A percentile compares a stretch with the other conserved stretches of the same genome.
Evolutionary conservation across 2,113 vertebrate genomes (phyloP).

Genomic region (Tichodroma muraria): DNA sequence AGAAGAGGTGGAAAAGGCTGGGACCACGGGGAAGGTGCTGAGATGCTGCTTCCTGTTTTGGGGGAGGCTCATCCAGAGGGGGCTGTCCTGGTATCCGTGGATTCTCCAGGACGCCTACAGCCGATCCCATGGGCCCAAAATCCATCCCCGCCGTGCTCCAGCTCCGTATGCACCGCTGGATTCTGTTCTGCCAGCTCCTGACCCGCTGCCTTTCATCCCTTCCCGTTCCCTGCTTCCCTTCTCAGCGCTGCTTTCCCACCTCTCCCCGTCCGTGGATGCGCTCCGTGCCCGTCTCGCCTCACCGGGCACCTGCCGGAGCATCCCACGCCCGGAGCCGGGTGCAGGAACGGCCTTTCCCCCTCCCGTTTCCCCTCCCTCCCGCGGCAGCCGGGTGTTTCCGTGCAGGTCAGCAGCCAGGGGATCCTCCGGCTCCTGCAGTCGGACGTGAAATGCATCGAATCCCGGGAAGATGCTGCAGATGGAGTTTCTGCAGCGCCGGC

Average conservation of each 20-base stretch:
- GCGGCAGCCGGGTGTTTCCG: neutral
- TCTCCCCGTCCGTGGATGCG: neutral
- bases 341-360: neutral
- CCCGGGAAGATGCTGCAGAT: neutral
- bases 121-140: neutral
- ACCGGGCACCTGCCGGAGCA: neutral
- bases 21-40: rapidly evolving
- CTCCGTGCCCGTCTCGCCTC: neutral
- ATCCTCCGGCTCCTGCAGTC: constrained; percentile 49
- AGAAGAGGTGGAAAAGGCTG: neutral
- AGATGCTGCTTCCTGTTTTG: neutral
- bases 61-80: neutral
- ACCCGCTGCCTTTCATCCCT: neutral
- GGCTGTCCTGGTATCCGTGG: neutral
- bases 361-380: neutral
- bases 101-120: neutral
- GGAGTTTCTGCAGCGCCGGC: neutral
- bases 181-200: neutral
- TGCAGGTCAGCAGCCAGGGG: constrained; percentile 28
- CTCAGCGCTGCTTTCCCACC: neutral
- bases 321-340: rapidly evolving
- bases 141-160: rapidly evolving
- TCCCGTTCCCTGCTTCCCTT: neutral
- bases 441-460: constrained; percentile 56
- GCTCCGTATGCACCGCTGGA: rapidly evolving